A percentile compares a stretch with the other conserved stretches of the same genome.
These are phyloP conservation scores for Cepaea nemoralis DNA, from an alignment of 1,140 invertebrate species.

Conservation along the genomic window DNA sequence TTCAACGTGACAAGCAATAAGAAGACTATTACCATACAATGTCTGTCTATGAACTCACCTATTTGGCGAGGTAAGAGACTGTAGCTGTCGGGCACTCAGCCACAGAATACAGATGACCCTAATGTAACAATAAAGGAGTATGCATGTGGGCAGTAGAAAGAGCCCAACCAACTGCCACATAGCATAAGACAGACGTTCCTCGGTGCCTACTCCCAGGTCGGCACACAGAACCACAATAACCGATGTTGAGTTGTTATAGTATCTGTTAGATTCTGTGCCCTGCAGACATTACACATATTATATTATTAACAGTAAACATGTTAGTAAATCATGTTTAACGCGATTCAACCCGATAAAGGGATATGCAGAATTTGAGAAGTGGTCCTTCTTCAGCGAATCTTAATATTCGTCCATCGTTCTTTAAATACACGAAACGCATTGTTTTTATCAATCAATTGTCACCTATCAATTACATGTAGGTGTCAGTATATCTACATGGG, in stretches of 20 bases:
- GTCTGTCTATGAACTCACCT: not conserved
- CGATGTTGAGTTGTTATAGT: conserved; percentile 68
- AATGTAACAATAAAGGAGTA: conserved; percentile 76
- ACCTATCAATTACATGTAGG: too few species aligned
- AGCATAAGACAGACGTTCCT: conserved; percentile 65
- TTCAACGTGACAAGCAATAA: too few species aligned
- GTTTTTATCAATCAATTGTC: too few species aligned
- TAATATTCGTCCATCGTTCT: too few species aligned
- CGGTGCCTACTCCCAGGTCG: conserved; percentile 57
- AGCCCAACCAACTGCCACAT: conserved; percentile 75
- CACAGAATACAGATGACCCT: conserved; percentile 75
- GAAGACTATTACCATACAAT: not conserved
- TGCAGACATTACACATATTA: conserved; percentile 46
- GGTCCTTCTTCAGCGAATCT: too few species aligned
- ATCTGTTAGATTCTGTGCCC: conserved; percentile 67
- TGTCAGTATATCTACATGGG: too few species aligned
- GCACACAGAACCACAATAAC: conserved; percentile 71
- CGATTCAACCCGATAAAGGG: too few species aligned
- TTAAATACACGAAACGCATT: too few species aligned
- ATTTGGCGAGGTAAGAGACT: conserved; percentile 53
- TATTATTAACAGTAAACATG: too few species aligned
- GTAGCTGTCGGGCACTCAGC: conserved; percentile 73
- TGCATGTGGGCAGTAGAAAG: conserved; percentile 72
- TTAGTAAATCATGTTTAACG: too few species aligned
- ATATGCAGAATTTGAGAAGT: too few species aligned